These are phyloP conservation scores for Scalopus aquaticus DNA, from an alignment of 2,113 vertebrate species.

Conservation along the genomic window DNA sequence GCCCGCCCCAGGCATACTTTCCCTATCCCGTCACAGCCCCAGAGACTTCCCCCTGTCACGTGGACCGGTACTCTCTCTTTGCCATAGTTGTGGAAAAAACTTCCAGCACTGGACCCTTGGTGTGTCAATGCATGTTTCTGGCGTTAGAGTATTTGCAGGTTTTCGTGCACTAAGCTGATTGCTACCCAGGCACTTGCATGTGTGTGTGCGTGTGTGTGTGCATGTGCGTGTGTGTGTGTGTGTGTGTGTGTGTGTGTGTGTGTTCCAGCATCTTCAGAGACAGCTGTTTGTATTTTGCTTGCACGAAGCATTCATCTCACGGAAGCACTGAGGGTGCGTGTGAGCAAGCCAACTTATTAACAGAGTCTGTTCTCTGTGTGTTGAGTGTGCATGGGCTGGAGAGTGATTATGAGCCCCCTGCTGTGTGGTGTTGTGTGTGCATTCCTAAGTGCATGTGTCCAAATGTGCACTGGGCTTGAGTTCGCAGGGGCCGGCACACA, in stretches of 20 bases:
- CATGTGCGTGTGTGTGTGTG: not conserved
- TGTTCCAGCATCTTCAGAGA: not conserved
- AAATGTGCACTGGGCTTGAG: not conserved
- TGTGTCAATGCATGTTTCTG: not conserved
- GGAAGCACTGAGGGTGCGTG: not conserved
- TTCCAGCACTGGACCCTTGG: not conserved
- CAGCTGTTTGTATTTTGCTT: not conserved
- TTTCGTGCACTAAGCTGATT: not conserved
- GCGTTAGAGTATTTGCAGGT: not conserved
- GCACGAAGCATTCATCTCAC: not conserved
- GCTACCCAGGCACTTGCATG: not conserved
- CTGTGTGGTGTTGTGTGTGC: not conserved
- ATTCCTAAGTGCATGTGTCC: not conserved
- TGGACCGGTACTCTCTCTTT: slow-evolving; percentile 51
- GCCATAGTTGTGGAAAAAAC: not conserved
- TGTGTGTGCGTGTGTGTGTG: not conserved
- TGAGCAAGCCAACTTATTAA: not conserved
- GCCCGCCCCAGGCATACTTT: slow-evolving; percentile 85
- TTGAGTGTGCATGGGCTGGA: not conserved
- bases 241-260: not conserved
- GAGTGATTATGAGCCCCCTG: not conserved
- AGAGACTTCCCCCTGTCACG: slow-evolving; percentile 79
- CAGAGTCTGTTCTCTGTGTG: not conserved
- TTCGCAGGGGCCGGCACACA: not conserved
- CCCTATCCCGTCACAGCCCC: slow-evolving; percentile 85